phyloP scores from a whole-genome alignment of 2,113 vertebrate species.

The Perca fluviatilis region DNA sequence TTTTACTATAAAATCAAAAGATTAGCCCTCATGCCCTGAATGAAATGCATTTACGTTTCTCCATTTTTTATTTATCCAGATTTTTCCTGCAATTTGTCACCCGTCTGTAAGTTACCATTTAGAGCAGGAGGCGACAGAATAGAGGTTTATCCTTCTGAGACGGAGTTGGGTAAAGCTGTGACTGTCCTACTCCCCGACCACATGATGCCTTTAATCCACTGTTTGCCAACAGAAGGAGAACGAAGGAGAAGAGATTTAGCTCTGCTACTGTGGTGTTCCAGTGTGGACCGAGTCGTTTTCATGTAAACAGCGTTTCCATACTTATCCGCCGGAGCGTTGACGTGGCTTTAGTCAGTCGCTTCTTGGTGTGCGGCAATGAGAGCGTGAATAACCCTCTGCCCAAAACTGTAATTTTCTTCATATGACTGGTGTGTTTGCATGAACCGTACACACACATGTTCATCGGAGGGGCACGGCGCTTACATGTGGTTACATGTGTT shows the following conservation, averaged over 20 bases:
- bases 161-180: slow-evolving; percentile 4
- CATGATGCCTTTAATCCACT: slow-evolving; percentile 11
- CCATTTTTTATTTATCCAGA: not conserved
- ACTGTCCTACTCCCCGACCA: not conserved
- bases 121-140: not conserved
- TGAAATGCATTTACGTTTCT: too few species aligned
- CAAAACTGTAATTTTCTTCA: slow-evolving; percentile 12
- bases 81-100: not conserved
- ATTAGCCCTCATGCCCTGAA: not conserved
- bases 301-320: not conserved
- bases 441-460: slow-evolving; percentile 26
- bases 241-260: not conserved
- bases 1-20: not conserved
- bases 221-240: not conserved
- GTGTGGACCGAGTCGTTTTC: not conserved
- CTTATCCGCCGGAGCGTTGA: not conserved
- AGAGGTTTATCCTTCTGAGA: slow-evolving; percentile 7
- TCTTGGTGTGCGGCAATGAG: slow-evolving; percentile 13
- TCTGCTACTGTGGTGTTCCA: not conserved
- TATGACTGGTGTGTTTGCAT: slow-evolving; percentile 29
- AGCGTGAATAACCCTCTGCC: not conserved
- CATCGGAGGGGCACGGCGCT: not conserved
- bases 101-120: not conserved
- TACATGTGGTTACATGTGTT: slow-evolving; percentile 51
- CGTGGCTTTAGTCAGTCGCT: slow-evolving; percentile 38